Evolutionary conservation across 2,113 vertebrate species (phyloP), one percentile per base, ranked within the genome.

Genomic region (Cygnus buccinator): DNA sequence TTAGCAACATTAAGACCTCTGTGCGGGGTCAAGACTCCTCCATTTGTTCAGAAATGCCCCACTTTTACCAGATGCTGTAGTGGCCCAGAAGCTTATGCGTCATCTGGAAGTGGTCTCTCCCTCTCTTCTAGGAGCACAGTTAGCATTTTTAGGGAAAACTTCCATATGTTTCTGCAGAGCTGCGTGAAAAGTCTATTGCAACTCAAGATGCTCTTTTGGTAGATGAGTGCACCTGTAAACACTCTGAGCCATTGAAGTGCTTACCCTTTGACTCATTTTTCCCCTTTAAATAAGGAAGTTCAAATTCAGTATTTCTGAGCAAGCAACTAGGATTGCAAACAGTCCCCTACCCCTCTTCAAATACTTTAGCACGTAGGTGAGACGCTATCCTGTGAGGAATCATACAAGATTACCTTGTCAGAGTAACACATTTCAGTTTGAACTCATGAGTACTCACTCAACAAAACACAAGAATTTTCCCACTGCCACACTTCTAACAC

Each of bases 61-160:
- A 11, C 3, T 21, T 50, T 83, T n/a, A 33, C 28, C 41, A 75
- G 13, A 21, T 0, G 0, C 17, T 50, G 7, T 1, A 1, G 13
- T 31, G 8, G 54, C 6, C 57, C 35, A 50, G 26, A 20, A 55
- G 10, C 13, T 21, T 41, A 37, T 10, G 9, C 9, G 25, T 84
- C 18, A 23, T 5, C 15, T 50, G 5, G 25, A 61, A 73, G 2
- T n/a, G 21, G 13, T 21, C 29, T 39, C 20, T 10, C 5, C 17
- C 48, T 39, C 18, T 77, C 8, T 78, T 63, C 41, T 17, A 13
- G 29, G 19, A 77, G 13, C 13, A 55, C n/a, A 71, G 39, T 16
- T 46, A 5, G 31, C 8, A 23, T 43, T 86, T 89, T 71, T 20
- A 76, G 23, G 6, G 19, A 37, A 71, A 18, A 5, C 28, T 39